phyloP scores from a whole-genome alignment of 1,140 invertebrate genomes.

The Danaus melanippus region DNA sequence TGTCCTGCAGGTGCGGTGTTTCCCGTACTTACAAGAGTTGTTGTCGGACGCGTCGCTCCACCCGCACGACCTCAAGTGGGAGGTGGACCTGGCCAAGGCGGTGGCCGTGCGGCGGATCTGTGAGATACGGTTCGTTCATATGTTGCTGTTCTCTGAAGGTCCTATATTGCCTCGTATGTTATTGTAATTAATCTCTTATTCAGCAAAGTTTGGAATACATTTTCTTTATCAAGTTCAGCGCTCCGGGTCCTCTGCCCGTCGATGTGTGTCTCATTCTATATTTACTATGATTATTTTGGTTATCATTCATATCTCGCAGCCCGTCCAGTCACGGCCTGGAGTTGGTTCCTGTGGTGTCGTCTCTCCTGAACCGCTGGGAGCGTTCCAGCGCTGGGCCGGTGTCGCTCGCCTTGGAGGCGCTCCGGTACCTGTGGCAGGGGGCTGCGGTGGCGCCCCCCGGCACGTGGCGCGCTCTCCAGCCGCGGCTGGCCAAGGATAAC shows the following conservation, averaged over 20 bases:
- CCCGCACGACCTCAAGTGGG: constrained; percentile 52
- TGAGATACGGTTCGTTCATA: constrained; percentile 38
- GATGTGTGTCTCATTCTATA: too few relatives aligned
- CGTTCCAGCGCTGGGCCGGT: constrained; percentile 46
- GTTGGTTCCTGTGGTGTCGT: constrained; percentile 74
- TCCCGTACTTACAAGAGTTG: constrained; percentile 57
- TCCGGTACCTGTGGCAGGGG: constrained; percentile 71
- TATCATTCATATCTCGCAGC: constrained; percentile 27
- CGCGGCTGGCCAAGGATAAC: constrained; percentile 62
- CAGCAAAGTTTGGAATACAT: too few relatives aligned
- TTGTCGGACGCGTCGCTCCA: constrained; percentile 29
- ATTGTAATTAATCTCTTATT: too few relatives aligned
- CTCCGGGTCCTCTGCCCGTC: too few relatives aligned
- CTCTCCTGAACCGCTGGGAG: constrained; percentile 73
- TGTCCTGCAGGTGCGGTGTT: constrained; percentile 40
- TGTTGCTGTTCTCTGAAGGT: too few relatives aligned
- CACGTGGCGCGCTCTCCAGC: constrained; percentile 73
- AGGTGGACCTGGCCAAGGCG: constrained; percentile 46
- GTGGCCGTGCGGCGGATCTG: constrained; percentile 48
- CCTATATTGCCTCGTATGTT: too few relatives aligned
- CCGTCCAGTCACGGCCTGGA: constrained; percentile 74
- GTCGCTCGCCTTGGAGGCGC: constrained; percentile 64
- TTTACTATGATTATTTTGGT: neutral
- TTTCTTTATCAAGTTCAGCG: too few relatives aligned
- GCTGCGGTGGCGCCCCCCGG: constrained; percentile 73